phyloP scores from a whole-genome alignment of 2,113 vertebrate species.

The Uropsilus gracilis region DNA sequence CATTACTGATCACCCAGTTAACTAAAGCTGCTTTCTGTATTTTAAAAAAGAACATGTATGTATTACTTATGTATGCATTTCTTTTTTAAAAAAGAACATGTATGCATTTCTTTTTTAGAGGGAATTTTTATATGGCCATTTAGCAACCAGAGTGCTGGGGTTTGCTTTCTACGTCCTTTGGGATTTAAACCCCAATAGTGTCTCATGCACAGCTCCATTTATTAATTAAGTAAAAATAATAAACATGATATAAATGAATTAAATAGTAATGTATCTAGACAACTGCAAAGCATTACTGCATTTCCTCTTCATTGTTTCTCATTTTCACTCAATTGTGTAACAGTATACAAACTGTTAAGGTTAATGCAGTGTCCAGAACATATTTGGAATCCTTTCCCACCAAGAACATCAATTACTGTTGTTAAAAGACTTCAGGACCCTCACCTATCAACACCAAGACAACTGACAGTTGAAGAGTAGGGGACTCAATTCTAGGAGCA shows the following conservation, averaged over 20 bases:
- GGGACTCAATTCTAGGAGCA: not conserved
- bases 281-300: not conserved
- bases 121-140: not conserved
- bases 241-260: constrained; percentile 32
- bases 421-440: not conserved
- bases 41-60: not conserved
- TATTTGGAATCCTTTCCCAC: not conserved
- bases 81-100: constrained; percentile 11
- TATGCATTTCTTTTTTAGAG: not conserved
- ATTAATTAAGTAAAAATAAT: constrained; percentile 36
- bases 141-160: not conserved
- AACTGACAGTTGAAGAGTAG: not conserved
- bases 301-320: not conserved
- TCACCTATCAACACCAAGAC: not conserved
- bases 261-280: not conserved
- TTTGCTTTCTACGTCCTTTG: not conserved
- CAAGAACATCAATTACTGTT: not conserved
- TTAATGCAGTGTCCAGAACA: not conserved
- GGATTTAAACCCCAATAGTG: not conserved
- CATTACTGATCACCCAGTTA: not conserved
- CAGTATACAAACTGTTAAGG: not conserved
- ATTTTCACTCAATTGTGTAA: not conserved
- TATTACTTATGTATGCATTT: not conserved
- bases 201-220: not conserved
- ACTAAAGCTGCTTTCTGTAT: not conserved